phyloP scores from a whole-genome alignment of 1,140 invertebrate species.

The Venustaconcha ellipsiformis region DNA sequence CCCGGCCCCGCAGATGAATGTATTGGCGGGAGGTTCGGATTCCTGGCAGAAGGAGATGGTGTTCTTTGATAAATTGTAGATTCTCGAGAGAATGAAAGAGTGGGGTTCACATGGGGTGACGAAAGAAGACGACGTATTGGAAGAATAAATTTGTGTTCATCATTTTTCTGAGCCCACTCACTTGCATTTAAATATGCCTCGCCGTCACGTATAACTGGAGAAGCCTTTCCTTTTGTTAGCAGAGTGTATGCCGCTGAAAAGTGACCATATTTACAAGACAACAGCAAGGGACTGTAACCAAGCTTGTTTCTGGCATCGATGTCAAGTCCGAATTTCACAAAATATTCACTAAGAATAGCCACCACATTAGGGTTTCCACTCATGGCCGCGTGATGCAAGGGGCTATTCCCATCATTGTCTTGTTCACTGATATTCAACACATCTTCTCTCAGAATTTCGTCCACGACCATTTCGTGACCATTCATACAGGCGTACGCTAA shows the following conservation, averaged over 20 bases:
- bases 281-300: conserved; percentile 61
- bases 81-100: conserved; percentile 50
- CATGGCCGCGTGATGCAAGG: conserved; percentile 56
- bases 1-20: conserved; percentile 16
- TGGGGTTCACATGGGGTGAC: conserved; percentile 26
- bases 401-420: conserved; percentile 65
- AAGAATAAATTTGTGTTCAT: conserved; percentile 25
- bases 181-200: conserved; percentile 58
- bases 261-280: conserved; percentile 61
- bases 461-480: conserved; percentile 51
- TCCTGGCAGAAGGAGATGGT: conserved; percentile 35
- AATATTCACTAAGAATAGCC: conserved; percentile 42
- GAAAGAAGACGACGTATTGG: conserved; percentile 16
- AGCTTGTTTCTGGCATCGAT: conserved; percentile 60
- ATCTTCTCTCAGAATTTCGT: conserved; percentile 53
- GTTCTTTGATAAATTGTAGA: conserved; percentile 53
- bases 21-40: conserved; percentile 22
- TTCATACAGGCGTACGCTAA: conserved; percentile 61
- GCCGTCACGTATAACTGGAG: conserved; percentile 54
- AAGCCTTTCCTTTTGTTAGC: conserved; percentile 51
- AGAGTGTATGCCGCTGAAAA: conserved; percentile 58
- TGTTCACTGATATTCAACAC: conserved; percentile 58
- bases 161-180: conserved; percentile 53
- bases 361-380: conserved; percentile 59
- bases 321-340: conserved; percentile 55